A percentile compares a stretch with the other conserved stretches of the same genome.
Evolutionary conservation across 35 echinoderm and acorn worm genomes (phyloP).

Genomic region (Ophiothrix spiculata): DNA sequence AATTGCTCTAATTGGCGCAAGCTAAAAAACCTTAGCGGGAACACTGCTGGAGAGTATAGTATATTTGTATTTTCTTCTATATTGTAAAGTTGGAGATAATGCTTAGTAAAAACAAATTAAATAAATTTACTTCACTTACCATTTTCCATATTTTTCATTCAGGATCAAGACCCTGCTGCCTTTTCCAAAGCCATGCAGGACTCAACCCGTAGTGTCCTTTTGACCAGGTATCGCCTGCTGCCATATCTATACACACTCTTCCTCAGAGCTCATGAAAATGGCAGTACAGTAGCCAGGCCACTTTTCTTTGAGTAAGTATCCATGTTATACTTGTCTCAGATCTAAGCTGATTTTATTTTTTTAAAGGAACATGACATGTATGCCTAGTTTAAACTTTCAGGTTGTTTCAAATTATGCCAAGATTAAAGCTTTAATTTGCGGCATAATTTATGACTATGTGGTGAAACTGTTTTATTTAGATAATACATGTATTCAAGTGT

Average conservation of each 20-base stretch:
- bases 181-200: constrained; percentile 65
- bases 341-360: no score
- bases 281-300: constrained; percentile 81
- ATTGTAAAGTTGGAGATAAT: not conserved
- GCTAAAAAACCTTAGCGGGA: no score
- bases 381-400: no score
- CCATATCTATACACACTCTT: constrained; percentile 90
- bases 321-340: no score
- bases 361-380: no score
- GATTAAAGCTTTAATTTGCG: no score
- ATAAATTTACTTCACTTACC: not conserved
- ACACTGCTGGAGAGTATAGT: not conserved
- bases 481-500: no score
- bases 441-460: no score
- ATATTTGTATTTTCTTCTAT: not conserved
- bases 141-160: not conserved
- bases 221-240: constrained; percentile 61
- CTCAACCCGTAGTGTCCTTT: constrained; percentile 52
- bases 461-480: no score
- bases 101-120: not conserved
- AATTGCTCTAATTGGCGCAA: no score
- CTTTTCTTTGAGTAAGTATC: constrained; percentile 94
- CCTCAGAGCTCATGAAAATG: constrained; percentile 59
- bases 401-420: no score
- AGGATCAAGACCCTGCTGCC: constrained; percentile 90